Evolutionary conservation across 2,113 vertebrate genomes (phyloP), one percentile per base, ranked within the genome.

Genomic region (Callorhinus ursinus): DNA sequence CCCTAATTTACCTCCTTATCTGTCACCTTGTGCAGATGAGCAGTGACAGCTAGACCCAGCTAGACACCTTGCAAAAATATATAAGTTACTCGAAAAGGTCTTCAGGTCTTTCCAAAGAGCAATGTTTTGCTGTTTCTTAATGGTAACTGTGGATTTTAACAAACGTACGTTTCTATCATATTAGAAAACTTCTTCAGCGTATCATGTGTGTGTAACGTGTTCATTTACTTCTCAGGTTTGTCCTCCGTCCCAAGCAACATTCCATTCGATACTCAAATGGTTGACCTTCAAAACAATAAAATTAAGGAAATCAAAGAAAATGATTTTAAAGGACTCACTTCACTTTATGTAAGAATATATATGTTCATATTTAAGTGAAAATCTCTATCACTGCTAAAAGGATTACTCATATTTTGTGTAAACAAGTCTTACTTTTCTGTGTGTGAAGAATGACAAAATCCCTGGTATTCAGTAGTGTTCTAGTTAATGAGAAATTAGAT

Each of bases 221-320:
- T 71, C 97, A 83, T 96, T 96, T 95, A 28, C 83, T 98, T 76
- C 90, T 98, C 90, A 99, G 99, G 99, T 98, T 97, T 99, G 98
- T 99, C 99, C 71, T 98, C 99, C 1, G 98, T 99, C 90, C 99
- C 99, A 92, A 99, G 98, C 82, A 99, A 99, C 98, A 99, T 99
- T 98, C 99, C 99, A 7, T 98, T 97, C 87, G 99, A 99, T 86
- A 99, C 99, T 7, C 98, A 99, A 80, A 99, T 99, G 98, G 98
- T 99, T 31, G 99, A 99, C 89, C 99, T 99, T 96, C 99, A 99
- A 98, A 99, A 99, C 98, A 99, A 99, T 94, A 99, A 99, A 98
- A 99, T 99, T 97, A 99, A 98, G 39, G 99, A 99, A 97, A 99
- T 99, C 98, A 99, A 99, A 98, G 99, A 99, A 98, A 99, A 99